phyloP scores from a whole-genome alignment of 2,888 invertebrate genomes.

The Acanthopleura granulata region DNA sequence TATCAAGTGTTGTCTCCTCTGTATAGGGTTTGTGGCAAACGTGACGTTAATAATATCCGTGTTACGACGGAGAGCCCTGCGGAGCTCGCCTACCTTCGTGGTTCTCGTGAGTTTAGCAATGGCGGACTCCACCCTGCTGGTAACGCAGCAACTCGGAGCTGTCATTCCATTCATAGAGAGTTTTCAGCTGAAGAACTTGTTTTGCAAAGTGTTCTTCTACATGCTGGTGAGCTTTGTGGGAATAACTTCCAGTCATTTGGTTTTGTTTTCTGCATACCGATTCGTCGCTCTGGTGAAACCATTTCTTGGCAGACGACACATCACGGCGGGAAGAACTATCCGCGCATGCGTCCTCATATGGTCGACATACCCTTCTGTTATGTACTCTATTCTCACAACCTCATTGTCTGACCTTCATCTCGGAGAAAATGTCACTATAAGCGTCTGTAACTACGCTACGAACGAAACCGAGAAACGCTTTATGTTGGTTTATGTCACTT shows the following conservation, averaged over 20 bases:
- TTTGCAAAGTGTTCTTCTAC: background rate
- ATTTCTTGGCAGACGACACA: background rate
- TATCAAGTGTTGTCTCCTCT: background rate
- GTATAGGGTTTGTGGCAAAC: background rate
- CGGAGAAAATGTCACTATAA: background rate
- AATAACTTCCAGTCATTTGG: conserved; percentile 3
- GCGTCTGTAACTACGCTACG: background rate
- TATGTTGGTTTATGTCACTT: background rate
- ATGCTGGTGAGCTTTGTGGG: background rate
- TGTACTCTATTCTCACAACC: background rate
- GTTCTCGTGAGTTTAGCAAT: background rate
- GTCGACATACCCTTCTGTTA: background rate
- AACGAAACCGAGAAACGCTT: background rate
- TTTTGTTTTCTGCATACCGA: background rate
- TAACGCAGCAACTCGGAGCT: background rate
- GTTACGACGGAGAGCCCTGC: background rate
- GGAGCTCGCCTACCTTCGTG: conserved; percentile 4
- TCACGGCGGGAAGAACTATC: background rate
- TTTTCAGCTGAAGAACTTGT: background rate
- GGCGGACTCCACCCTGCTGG: background rate
- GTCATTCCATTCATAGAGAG: background rate
- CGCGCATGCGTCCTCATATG: background rate
- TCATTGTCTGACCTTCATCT: background rate
- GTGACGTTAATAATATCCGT: background rate
- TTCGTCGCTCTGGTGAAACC: background rate